Evolutionary conservation across 1,140 invertebrate species (phyloP).

Genomic region (Mizuhopecten yessoensis): DNA sequence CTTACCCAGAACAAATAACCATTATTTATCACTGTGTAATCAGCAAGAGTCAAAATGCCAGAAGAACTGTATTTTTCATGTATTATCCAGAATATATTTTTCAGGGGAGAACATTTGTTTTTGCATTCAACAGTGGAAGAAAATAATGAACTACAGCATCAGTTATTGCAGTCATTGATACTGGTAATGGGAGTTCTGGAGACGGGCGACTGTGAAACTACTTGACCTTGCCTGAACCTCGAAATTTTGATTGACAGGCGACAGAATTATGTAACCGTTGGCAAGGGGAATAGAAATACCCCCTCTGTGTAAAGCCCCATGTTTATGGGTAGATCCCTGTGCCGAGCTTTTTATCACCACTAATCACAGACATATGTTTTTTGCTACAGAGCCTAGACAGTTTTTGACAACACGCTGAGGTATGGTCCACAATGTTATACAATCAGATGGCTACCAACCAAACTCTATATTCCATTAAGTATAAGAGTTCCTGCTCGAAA

Average conservation of each 20-base stretch:
- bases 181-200: slow-evolving; percentile 29
- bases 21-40: not conserved
- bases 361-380: slow-evolving; percentile 48
- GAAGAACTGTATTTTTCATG: not conserved
- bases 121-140: slow-evolving; percentile 36
- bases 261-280: slow-evolving; percentile 44
- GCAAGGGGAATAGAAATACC: not conserved
- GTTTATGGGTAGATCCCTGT: slow-evolving; percentile 37
- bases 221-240: slow-evolving; percentile 30
- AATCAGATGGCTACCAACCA: not conserved
- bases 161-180: not conserved
- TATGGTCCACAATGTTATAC: not conserved
- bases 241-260: slow-evolving; percentile 45
- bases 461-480: not conserved
- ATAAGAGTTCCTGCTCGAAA: not conserved
- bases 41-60: slow-evolving; percentile 15
- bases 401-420: slow-evolving; percentile 10
- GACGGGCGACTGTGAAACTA: slow-evolving; percentile 36
- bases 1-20: slow-evolving; percentile 23
- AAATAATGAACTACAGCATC: slow-evolving; percentile 44
- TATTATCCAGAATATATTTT: not conserved
- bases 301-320: not conserved
- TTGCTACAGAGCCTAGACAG: slow-evolving; percentile 15
- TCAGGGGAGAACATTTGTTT: not conserved
- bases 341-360: not conserved